Evolutionary conservation across 1,140 invertebrate species (phyloP), one percentile per base, ranked within the genome.

Genomic region (Nylanderia fulva): DNA sequence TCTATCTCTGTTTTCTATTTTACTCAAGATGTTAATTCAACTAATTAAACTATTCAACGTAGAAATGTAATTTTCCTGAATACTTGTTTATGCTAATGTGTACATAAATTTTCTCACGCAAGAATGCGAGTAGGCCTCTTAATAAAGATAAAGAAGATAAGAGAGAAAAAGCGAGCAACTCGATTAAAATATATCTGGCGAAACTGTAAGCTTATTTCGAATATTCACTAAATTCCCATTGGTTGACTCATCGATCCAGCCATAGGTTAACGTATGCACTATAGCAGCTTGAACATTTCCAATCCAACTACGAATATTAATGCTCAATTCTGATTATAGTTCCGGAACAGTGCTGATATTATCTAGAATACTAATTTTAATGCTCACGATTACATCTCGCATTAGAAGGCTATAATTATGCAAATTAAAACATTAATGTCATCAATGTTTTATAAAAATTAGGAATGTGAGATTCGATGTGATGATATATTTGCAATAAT

Each of bases 231-330:
- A 64, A 77, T 77, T 64, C 8, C 39, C 13, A 29, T 77, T n/a
- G 21, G 39, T 48, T 63, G 56, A 13, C n/a, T 39, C n/a, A 77
- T 77, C 29, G 42, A 48, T 36, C 29, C 4, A 63, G 39, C 24
- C 39, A 18, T 0, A 54, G 42, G 8, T 77, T 77, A 66, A 66
- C 29, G 13, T 64, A 77, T 21, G n/a, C 27, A 66, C 42, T 36
- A 76, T 48, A 9, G 29, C 66, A 52, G 21, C 21, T 52, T 33
- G 27, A 52, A 66, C 48, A 45, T 77, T 77, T 54, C 42, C n/a
- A 66, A 77, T 66, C 2, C n/a, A 77, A 77, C 45, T 52, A n/a
- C 60, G 4, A 52, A 77, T 64, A 77, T 27, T 64, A 48, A 52
- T 36, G 42, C 29, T 48, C 36, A 77, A 77, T 66, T 66, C 21